These are phyloP conservation scores for Catharus bicknelli DNA, from an alignment of 2,113 vertebrate species.

Conservation along the genomic window DNA sequence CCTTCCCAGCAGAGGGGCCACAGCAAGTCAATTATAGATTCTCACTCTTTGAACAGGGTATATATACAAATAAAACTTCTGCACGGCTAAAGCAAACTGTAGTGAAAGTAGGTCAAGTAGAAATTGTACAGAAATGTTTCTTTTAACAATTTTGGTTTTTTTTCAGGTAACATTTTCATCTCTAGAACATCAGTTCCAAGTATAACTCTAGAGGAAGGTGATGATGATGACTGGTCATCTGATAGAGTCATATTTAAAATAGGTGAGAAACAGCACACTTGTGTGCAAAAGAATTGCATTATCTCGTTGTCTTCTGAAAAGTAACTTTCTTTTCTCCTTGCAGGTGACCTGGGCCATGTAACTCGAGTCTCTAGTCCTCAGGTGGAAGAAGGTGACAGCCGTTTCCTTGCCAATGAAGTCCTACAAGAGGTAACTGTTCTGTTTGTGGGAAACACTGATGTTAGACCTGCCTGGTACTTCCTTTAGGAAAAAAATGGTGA, in stretches of 20 bases:
- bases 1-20: slow-evolving; percentile 16
- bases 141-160: neutral
- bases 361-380: slow-evolving; percentile 93
- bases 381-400: slow-evolving; percentile 96
- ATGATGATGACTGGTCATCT: slow-evolving; percentile 87
- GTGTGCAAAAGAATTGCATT: neutral
- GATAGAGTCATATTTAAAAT: slow-evolving; percentile 93
- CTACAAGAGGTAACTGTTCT: slow-evolving; percentile 88
- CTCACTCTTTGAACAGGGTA: neutral
- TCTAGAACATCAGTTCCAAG: slow-evolving; percentile 82
- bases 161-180: slow-evolving; percentile 96
- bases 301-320: neutral
- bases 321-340: neutral
- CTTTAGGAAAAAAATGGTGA: neutral
- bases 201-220: slow-evolving; percentile 83
- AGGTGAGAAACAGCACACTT: slow-evolving; percentile 73
- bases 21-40: neutral
- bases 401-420: slow-evolving; percentile 95
- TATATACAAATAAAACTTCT: neutral
- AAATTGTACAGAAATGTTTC: neutral
- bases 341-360: slow-evolving; percentile 97
- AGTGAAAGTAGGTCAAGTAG: neutral
- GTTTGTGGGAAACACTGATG: neutral
- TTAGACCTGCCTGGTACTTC: neutral
- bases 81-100: neutral